Conservation (phyloP, 1,140 invertebrate species). For the Zaprionus inermis region DNA sequence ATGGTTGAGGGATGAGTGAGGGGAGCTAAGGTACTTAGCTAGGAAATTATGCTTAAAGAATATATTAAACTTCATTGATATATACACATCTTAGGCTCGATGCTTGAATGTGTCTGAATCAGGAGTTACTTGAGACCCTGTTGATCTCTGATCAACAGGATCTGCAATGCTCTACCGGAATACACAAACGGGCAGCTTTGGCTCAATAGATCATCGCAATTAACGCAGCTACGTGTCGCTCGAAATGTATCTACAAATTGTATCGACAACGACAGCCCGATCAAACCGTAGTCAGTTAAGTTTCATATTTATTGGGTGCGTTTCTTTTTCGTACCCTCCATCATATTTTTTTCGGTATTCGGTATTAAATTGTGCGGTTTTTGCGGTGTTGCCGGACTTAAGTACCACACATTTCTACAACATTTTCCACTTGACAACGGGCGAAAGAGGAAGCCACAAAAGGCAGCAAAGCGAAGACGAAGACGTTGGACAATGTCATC, state of each 20-base stretch:
- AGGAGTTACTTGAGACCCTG: background rate
- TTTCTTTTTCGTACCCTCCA: conserved; percentile 9
- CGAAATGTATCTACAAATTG: conserved; percentile 45
- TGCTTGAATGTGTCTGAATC: background rate
- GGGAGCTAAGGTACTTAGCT: too few species aligned
- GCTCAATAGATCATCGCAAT: conserved; percentile 33
- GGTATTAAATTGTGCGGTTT: conserved; percentile 81
- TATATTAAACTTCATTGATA: too few species aligned
- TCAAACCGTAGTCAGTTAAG: conserved; percentile 48
- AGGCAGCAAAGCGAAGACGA: conserved; percentile 42
- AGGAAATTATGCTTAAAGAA: too few species aligned
- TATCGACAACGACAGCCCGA: conserved; percentile 38
- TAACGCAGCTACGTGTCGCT: conserved; percentile 27
- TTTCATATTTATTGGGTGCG: conserved; percentile 40
- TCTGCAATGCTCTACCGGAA: background rate
- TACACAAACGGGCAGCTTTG: conserved; percentile 3
- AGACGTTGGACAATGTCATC: conserved; percentile 43
- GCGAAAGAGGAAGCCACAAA: conserved; percentile 74
- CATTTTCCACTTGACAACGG: conserved; percentile 79
- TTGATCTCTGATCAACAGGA: too few species aligned
- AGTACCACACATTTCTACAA: conserved; percentile 70
- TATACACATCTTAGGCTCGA: too few species aligned
- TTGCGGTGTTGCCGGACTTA: conserved; percentile 70
- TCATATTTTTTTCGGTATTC: conserved; percentile 42
- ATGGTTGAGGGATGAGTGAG: background rate